Evolutionary conservation across 1,140 invertebrate genomes (phyloP).

Genomic region (Eriosoma lanigerum): DNA sequence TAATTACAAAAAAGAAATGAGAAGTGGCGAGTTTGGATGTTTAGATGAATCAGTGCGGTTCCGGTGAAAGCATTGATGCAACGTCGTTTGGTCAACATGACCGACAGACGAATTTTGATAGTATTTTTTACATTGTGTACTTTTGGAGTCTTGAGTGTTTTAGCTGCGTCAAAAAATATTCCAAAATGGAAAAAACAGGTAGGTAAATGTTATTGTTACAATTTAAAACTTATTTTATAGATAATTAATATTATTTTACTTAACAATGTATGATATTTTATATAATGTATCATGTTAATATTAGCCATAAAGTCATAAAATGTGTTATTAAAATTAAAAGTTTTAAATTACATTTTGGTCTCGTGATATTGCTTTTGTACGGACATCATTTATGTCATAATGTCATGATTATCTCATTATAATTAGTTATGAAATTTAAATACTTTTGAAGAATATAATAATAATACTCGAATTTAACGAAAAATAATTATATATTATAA

Average conservation of each 20-base stretch:
- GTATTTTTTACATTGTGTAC: conserved; percentile 30
- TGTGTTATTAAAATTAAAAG: too few relatives aligned
- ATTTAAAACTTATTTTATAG: too few relatives aligned
- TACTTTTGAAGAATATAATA: not conserved
- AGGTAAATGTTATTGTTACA: too few relatives aligned
- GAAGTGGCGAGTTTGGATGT: conserved; percentile 38
- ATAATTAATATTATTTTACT: too few relatives aligned
- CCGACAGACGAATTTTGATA: conserved; percentile 30
- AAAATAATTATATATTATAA: not conserved
- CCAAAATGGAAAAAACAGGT: conserved; percentile 82
- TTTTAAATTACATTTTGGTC: too few relatives aligned
- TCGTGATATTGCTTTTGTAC: too few relatives aligned
- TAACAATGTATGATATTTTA: too few relatives aligned
- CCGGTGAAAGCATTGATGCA: conserved; percentile 43
- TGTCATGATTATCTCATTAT: too few relatives aligned
- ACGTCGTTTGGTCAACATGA: conserved; percentile 50
- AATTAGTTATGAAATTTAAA: not conserved
- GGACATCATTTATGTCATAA: too few relatives aligned
- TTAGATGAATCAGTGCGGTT: conserved; percentile 35
- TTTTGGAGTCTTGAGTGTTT: conserved; percentile 29
- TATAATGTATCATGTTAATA: too few relatives aligned
- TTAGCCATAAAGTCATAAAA: too few relatives aligned
- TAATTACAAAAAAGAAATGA: conserved; percentile 34
- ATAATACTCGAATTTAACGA: too few relatives aligned
- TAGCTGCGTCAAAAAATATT: conserved; percentile 61